Conservation (phyloP, 1,140 invertebrate species). For the Chironomus tepperi region DNA sequence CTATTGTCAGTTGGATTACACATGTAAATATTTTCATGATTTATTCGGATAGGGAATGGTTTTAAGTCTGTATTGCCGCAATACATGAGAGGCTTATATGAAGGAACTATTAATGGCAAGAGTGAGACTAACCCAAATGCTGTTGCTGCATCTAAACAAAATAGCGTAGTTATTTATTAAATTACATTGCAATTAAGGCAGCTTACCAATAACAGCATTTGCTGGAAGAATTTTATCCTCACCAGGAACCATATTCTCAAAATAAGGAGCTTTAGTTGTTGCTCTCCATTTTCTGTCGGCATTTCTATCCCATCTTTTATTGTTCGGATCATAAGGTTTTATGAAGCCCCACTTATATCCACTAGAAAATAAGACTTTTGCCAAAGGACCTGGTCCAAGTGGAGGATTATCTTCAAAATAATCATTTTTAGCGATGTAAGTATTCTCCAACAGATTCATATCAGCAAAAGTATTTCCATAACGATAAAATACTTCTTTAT, state of each 20-base stretch:
- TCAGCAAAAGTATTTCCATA: background rate
- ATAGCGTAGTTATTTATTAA: no score
- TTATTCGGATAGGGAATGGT: background rate
- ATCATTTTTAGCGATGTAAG: background rate
- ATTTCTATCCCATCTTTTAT: background rate
- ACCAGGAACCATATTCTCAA: background rate
- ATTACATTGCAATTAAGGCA: background rate
- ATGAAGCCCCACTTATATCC: background rate
- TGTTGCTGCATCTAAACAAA: background rate
- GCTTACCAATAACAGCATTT: background rate
- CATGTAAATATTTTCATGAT: background rate
- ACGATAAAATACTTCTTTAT: background rate
- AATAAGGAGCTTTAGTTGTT: background rate
- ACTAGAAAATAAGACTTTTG: background rate
- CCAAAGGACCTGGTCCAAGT: background rate
- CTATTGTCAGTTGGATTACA: background rate
- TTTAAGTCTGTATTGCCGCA: background rate
- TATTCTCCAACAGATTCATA: background rate
- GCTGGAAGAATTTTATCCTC: background rate
- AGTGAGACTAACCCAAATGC: background rate
- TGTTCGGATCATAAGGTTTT: background rate
- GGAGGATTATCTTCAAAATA: background rate
- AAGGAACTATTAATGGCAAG: background rate
- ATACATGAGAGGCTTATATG: background rate
- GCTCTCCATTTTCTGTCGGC: background rate